Percentiles rank a stretch among this genome's conserved stretches.
Conservation (phyloP, 2,888 invertebrate genomes). For the Phymatocera aterrima region DNA sequence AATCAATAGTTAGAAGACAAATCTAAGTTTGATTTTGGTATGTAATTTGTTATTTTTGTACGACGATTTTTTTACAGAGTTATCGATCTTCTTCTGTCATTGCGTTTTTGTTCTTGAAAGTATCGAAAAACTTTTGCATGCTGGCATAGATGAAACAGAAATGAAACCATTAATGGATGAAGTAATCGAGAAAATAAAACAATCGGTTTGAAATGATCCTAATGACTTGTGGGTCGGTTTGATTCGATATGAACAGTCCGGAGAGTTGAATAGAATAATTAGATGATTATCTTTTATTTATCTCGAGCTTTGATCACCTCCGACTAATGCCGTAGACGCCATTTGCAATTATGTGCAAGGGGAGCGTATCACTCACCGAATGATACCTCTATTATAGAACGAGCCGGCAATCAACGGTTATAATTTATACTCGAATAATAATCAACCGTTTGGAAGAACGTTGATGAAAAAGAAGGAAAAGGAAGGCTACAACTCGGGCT, state of each 20-base stretch:
- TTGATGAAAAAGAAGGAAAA: neutral
- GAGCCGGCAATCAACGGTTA: slow-evolving; percentile 19
- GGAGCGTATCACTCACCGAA: slow-evolving; percentile 64
- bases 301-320: slow-evolving; percentile 68
- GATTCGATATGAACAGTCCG: slow-evolving; percentile 54
- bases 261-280: slow-evolving; percentile 68
- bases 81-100: too few species aligned
- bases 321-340: slow-evolving; percentile 57
- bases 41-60: too few species aligned
- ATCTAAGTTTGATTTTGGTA: too few species aligned
- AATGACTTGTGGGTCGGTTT: slow-evolving; percentile 47
- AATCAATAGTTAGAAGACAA: too few species aligned
- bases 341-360: slow-evolving; percentile 71
- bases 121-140: too few species aligned
- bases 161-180: neutral
- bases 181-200: slow-evolving; percentile 14
- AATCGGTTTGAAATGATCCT: slow-evolving; percentile 28
- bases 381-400: slow-evolving; percentile 71
- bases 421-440: slow-evolving; percentile 45
- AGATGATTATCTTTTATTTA: slow-evolving; percentile 71
- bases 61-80: too few species aligned
- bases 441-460: neutral
- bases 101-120: neutral
- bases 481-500: neutral
- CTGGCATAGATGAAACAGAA: neutral